Base-by-base conservation (phyloP, 2,113 vertebrate genomes). In the Felis chaus region DNA sequence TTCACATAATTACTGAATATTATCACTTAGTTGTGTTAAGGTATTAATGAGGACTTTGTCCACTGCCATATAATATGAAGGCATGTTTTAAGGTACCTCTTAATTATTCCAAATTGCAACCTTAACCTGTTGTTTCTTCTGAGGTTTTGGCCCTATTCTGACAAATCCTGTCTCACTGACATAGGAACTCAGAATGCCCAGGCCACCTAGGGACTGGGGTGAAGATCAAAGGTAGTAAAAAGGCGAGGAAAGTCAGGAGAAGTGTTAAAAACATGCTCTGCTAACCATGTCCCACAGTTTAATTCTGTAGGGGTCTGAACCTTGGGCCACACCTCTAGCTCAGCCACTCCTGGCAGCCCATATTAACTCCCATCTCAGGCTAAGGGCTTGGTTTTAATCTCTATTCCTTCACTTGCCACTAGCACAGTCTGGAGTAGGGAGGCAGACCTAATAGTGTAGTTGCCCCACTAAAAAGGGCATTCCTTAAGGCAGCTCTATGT, bases 1-100 rank as follows among this genome's bases (percentile, higher is more conserved):
- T 97, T 87, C 80, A 96, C 5, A 0, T 79, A 96, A 96, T 91
- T 96, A 82, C 92, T 9, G 29, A 96, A 85, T 89, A 95, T 79
- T 96, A 95, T 86, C 78, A 39, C 61, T 96, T 76, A 89, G 61
- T 83, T 90, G 18, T 94, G 80, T 36, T 76, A 48, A 96, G 74
- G 61, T 97, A 63, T 80, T 92, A 93, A 95, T 96, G 63, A 80
- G 33, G 29, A 97, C 68, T 96, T 97, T 83, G 90, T 86, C 55
- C 50, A 11, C n/a, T 95, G 25, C 63, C 73, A 79, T 96, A 78
- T 19, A 95, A 82, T 79, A 73, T 45, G 94, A 92, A 97, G 31
- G 16, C 55, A 69, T 84, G 27, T 88, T 91, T 97, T 91, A 96
- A 95, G 55, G 57, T 76, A 4, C 13, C 29, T 41, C 33, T 88